Evolutionary conservation across 2,113 vertebrate species (phyloP), one percentile per base, ranked within the genome.

Genomic region (Ageneiosus marmoratus): DNA sequence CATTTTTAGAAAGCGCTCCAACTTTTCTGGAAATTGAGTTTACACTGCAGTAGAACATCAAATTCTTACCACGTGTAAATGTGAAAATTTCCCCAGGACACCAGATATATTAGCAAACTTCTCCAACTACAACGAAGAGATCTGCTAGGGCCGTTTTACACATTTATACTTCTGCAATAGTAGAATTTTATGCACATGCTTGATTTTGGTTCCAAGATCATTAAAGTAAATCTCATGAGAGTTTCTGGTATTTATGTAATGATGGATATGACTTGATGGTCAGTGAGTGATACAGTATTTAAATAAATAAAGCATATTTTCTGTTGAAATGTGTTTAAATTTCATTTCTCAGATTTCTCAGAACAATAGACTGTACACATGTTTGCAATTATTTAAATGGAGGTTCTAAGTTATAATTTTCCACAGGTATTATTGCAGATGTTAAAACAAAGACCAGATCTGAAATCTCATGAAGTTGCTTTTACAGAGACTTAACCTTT

Each of bases 351-450:
- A 74, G 34, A 41, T 41, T 41, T 41, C 37, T 3, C 37, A 41
- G 37, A 41, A 74, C 27, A 13, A 73, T 50, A 50, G 44, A 16
- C 44, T 8, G 46, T 12, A 70, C 67, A 70, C 10, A 44, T 72
- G 69, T 72, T 72, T 46, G 44, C 48, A 51, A 32, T 51, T 37
- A 32, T 48, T 73, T 18, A 73, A 73, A 73, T 74, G 4, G 53
- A 34, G 29, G 29, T 32, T 75, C 3, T 29, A 32, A 22, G 50
- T 34, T 53, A 34, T 53, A 75, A 53, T 75, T 75, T 53, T 15
- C 48, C 27, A 53, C 27, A 53, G 27, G 27, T 75, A 75, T 75
- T 75, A 75, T 16, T 75, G 73, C 73, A 75, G 73, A 75, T 75
- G 73, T 75, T 32, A 32, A 75, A 75, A 75, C 73, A 75, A 75